phyloP scores from a whole-genome alignment of 30 jellyfish, hydroid and myxozoan genomes.

The Mastigias papua region DNA sequence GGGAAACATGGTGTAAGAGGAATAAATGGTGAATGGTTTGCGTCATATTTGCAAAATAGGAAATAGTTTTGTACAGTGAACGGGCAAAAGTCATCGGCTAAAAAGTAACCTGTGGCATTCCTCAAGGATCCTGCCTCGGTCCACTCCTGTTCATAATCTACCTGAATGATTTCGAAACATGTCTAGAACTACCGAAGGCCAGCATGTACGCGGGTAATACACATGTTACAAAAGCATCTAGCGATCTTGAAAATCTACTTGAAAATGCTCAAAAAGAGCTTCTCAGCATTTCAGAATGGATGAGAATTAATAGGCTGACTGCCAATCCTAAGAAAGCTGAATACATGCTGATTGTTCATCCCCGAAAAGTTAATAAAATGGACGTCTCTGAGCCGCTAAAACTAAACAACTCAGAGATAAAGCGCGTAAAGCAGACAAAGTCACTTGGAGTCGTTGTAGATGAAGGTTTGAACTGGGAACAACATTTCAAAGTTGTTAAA shows the following conservation, averaged over 20 bases:
- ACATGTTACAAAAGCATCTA: constrained; percentile 32
- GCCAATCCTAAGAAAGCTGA: constrained; percentile 43
- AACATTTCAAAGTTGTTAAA: constrained; percentile 31
- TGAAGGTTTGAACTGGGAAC: constrained; percentile 31
- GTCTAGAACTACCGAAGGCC: constrained; percentile 13
- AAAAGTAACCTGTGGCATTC: constrained; percentile 42
- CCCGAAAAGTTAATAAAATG: not conserved
- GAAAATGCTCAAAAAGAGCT: constrained; percentile 28
- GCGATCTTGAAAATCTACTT: not conserved
- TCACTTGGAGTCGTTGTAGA: constrained; percentile 42
- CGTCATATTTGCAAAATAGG: constrained; percentile 27
- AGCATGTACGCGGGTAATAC: constrained; percentile 59
- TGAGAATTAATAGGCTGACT: constrained; percentile 15
- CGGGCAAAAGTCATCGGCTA: not conserved
- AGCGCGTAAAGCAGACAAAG: constrained; percentile 13
- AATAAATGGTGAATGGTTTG: constrained; percentile 47
- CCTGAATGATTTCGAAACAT: constrained; percentile 36
- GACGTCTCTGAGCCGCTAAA: too few relatives aligned
- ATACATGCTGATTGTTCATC: constrained; percentile 14
- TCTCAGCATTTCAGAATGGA: constrained; percentile 24
- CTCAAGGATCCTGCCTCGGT: constrained; percentile 56
- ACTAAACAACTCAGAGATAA: constrained; percentile 30
- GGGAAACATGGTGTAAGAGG: constrained; percentile 24
- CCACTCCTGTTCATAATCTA: constrained; percentile 63
- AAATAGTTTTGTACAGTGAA: constrained; percentile 17